Evolutionary conservation across 2,888 invertebrate genomes (phyloP).

Genomic region (Heliconius charithonia): DNA sequence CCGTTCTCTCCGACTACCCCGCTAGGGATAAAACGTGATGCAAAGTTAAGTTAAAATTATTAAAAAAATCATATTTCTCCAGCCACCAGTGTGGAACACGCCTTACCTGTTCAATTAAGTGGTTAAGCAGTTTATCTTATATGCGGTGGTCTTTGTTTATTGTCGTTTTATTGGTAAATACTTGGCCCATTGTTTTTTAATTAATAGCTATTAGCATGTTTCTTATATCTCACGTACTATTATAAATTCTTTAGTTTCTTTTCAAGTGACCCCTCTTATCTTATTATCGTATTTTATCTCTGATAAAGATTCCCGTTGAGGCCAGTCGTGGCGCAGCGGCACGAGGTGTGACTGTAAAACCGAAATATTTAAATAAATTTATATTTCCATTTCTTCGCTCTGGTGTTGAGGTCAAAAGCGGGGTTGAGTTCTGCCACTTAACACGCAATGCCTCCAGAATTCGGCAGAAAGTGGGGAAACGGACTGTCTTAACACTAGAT

Average conservation of each 20-base stretch:
- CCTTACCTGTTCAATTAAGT: slow-evolving; percentile 46
- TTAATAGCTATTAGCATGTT: slow-evolving; percentile 19
- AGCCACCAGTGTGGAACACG: not conserved
- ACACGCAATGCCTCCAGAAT: too few species aligned
- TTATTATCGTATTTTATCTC: not conserved
- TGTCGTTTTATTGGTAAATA: slow-evolving; percentile 31
- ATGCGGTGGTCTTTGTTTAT: slow-evolving; percentile 39
- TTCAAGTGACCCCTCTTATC: not conserved
- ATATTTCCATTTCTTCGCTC: too few species aligned
- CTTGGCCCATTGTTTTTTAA: slow-evolving; percentile 26
- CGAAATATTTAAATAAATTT: too few species aligned
- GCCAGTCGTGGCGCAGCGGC: too few species aligned
- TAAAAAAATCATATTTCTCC: not conserved
- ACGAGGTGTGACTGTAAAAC: too few species aligned
- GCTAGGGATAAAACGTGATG: too few species aligned
- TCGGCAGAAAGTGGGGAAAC: too few species aligned
- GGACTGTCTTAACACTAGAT: too few species aligned
- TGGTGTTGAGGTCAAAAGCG: too few species aligned
- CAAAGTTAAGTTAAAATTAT: not conserved
- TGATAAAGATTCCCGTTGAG: too few species aligned
- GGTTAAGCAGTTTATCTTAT: slow-evolving; percentile 44
- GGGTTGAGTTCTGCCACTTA: too few species aligned
- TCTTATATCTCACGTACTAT: not conserved
- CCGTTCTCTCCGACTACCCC: too few species aligned
- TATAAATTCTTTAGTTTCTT: not conserved